A percentile compares a stretch with the other conserved stretches of the same genome.
Conservation (phyloP, 2,113 vertebrate genomes). For the Brevimyrus niger region DNA sequence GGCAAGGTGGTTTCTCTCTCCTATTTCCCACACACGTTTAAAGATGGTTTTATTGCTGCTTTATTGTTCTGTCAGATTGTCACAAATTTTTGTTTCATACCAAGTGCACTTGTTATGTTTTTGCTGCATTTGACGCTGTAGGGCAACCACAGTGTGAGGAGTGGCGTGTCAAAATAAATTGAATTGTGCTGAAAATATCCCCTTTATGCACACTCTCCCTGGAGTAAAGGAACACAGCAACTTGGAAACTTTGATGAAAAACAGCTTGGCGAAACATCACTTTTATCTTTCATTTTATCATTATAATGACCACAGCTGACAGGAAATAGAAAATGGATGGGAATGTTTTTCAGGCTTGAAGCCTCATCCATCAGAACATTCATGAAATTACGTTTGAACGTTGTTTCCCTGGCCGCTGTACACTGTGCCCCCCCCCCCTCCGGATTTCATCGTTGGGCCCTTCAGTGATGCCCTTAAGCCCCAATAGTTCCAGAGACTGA, state of each 20-base stretch:
- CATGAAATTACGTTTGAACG: not conserved
- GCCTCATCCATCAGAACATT: not conserved
- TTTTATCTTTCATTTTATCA: not conserved
- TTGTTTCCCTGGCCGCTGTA: not conserved
- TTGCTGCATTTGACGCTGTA: not conserved
- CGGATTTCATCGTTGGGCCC: not conserved
- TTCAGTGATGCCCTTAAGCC: not conserved
- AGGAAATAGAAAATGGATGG: not conserved
- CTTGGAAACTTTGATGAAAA: not conserved
- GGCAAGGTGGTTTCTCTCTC: not conserved
- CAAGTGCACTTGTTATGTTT: not conserved
- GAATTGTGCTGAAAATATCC: not conserved
- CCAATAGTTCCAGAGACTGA: not conserved
- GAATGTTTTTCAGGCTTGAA: not conserved
- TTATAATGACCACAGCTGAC: not conserved
- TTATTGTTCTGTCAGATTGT: not conserved
- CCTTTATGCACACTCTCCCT: not conserved
- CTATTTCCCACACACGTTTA: not conserved
- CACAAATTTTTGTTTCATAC: not conserved
- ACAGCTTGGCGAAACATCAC: not conserved
- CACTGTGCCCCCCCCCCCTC: not conserved
- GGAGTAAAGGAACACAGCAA: not conserved
- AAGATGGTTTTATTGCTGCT: not conserved
- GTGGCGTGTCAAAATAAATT: not conserved
- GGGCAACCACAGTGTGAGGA: not conserved